A percentile compares a stretch with the other conserved stretches of the same genome.
Conservation (phyloP, 2,113 vertebrate genomes). For the Hippoglossus stenolepis region DNA sequence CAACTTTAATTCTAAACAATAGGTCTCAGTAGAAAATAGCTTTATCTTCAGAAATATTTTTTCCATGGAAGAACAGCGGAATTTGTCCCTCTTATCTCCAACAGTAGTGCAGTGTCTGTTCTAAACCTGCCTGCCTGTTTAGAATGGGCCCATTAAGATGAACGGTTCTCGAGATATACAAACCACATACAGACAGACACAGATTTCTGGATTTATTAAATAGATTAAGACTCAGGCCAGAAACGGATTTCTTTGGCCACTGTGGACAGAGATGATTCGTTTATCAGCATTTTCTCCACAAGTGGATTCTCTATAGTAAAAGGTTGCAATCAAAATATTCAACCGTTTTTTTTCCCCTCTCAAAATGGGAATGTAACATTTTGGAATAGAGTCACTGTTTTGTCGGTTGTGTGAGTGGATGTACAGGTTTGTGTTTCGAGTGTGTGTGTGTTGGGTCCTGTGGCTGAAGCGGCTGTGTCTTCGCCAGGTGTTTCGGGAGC, state of each 20-base stretch:
- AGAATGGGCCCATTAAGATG: too few relatives aligned
- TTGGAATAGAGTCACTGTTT: conserved; percentile 37
- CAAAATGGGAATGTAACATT: conserved; percentile 24
- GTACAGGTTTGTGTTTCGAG: conserved; percentile 15
- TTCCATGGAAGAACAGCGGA: background rate
- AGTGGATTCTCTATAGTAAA: background rate
- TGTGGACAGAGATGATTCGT: background rate
- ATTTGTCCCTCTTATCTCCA: background rate
- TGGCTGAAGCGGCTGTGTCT: conserved; percentile 80
- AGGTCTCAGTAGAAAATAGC: background rate
- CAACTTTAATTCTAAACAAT: too few relatives aligned
- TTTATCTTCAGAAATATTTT: background rate
- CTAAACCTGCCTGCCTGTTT: background rate
- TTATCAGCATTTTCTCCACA: background rate
- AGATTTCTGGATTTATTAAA: too few relatives aligned
- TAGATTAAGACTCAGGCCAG: background rate
- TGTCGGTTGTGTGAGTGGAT: conserved; percentile 34
- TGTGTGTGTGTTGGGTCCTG: conserved; percentile 45
- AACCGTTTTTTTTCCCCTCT: background rate
- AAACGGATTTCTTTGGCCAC: conserved; percentile 1
- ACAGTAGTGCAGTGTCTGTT: background rate
- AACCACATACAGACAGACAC: too few relatives aligned
- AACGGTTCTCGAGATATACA: too few relatives aligned
- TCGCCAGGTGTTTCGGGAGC: conserved; percentile 94
- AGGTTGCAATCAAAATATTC: background rate